These are phyloP conservation scores for Drosophila nigromelanica DNA, from an alignment of 1,140 invertebrate genomes.

Conservation along the genomic window DNA sequence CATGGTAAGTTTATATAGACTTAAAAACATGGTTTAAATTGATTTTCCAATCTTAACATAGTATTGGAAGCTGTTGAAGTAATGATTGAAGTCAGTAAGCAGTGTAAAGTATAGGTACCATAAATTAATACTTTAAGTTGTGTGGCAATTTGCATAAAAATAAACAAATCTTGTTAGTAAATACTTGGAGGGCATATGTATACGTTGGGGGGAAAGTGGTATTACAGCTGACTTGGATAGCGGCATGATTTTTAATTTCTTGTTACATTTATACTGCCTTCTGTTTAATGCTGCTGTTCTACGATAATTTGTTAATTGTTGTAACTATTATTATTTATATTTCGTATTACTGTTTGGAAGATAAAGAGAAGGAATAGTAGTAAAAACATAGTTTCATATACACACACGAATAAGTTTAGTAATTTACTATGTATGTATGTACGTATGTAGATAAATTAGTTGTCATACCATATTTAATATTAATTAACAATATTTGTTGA, in stretches of 20 bases:
- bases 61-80: constrained; percentile 63
- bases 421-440: constrained; percentile 23
- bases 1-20: background rate
- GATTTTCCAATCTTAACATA: constrained; percentile 44
- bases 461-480: constrained; percentile 52
- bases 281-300: constrained; percentile 37
- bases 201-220: constrained; percentile 35
- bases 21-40: constrained; percentile 27
- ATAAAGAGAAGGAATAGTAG: constrained; percentile 53
- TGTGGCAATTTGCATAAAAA: constrained; percentile 57
- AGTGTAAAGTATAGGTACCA: constrained; percentile 20
- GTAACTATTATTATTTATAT: constrained; percentile 42
- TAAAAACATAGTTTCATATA: constrained; percentile 46
- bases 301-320: constrained; percentile 34
- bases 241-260: constrained; percentile 43
- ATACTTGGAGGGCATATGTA: constrained; percentile 61
- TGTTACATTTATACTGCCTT: constrained; percentile 37
- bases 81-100: constrained; percentile 27
- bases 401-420: constrained; percentile 16
- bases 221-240: constrained; percentile 44
- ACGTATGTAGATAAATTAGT: constrained; percentile 65
- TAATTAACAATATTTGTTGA: constrained; percentile 68
- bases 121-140: constrained; percentile 63
- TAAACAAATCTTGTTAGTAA: constrained; percentile 19
- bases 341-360: constrained; percentile 47